Conservation (phyloP, 2,797 vertebrate genomes). For the Amazonetta brasiliensis region DNA sequence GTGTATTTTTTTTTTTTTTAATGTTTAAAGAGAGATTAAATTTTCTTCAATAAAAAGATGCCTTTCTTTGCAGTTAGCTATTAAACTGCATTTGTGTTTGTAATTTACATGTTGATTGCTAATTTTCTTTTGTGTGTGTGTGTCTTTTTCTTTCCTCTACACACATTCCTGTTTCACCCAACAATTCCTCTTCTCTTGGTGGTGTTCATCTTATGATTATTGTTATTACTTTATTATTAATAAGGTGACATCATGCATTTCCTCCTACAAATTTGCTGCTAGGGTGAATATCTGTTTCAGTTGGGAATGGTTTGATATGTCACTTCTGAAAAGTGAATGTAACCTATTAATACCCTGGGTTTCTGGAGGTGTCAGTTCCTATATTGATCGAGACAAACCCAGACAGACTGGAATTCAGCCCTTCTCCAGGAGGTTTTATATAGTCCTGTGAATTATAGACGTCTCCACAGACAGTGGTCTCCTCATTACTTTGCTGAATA, state of each 20-base stretch:
- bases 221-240: neutral
- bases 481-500: neutral
- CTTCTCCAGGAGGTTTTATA: neutral
- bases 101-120: neutral
- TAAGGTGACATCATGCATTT: neutral
- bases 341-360: neutral
- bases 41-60: neutral
- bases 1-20: neutral
- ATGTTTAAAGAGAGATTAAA: neutral
- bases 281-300: neutral
- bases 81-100: neutral
- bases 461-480: neutral
- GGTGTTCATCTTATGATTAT: neutral
- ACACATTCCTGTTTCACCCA: neutral
- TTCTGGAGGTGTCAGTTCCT: neutral
- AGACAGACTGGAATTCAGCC: neutral
- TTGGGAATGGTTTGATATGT: neutral
- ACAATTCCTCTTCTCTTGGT: neutral
- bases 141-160: neutral
- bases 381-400: neutral
- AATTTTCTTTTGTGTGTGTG: neutral
- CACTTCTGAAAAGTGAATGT: accelerated
- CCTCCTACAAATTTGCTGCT: neutral
- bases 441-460: neutral
- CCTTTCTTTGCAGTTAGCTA: neutral